Conservation (phyloP, 2,113 vertebrate species). For the Progne subis region DNA sequence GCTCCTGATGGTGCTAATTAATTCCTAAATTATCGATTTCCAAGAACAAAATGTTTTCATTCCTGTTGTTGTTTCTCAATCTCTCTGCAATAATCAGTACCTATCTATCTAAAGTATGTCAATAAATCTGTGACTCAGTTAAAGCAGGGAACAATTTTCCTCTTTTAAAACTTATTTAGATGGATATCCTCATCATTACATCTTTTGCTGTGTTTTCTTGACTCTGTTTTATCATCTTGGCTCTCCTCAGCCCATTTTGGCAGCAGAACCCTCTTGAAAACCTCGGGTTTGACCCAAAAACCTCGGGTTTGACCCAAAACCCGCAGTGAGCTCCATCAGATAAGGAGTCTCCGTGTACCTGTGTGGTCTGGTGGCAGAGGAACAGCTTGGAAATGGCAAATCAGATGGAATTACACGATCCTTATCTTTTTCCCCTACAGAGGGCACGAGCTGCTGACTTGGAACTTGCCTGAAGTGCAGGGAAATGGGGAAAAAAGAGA, state of each 20-base stretch:
- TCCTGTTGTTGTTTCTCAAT: background rate
- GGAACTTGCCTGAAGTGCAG: background rate
- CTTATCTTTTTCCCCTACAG: constrained; percentile 36
- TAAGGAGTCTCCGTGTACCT: background rate
- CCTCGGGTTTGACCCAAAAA: background rate
- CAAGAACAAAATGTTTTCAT: background rate
- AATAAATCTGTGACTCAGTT: fast-evolving
- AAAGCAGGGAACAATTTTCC: background rate
- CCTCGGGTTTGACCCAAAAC: background rate
- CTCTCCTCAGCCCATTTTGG: background rate
- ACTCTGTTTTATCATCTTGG: background rate
- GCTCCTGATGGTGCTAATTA: background rate
- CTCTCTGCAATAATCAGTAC: background rate
- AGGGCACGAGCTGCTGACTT: constrained; percentile 7
- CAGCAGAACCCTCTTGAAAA: background rate
- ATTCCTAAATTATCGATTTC: background rate
- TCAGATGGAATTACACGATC: constrained; percentile 34
- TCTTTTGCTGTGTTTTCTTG: background rate
- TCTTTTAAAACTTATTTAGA: background rate
- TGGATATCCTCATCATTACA: background rate
- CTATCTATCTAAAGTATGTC: background rate
- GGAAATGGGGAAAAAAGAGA: background rate
- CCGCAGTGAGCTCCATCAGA: constrained; percentile 19
- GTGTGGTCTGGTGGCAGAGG: constrained; percentile 63
- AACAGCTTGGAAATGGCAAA: constrained; percentile 44